These are phyloP conservation scores for Drosophila malerkotliana DNA, from an alignment of 1,140 invertebrate species.

Conservation along the genomic window DNA sequence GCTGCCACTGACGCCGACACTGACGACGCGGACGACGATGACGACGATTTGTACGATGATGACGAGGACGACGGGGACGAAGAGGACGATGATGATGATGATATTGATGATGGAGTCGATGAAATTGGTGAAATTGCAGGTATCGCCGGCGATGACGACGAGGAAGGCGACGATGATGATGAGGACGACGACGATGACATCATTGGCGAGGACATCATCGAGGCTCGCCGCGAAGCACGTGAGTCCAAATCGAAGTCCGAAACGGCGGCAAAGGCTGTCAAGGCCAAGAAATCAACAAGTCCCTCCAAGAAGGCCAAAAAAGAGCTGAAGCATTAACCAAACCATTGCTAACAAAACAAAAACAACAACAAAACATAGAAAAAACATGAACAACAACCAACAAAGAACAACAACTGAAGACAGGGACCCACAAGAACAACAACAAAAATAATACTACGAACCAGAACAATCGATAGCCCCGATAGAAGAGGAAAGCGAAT, in stretches of 20 bases:
- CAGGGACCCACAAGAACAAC: conserved; percentile 48
- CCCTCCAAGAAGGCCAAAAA: conserved; percentile 85
- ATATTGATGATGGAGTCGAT: conserved; percentile 86
- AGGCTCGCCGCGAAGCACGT: conserved; percentile 89
- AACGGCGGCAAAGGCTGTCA: conserved; percentile 81
- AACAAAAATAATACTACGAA: conserved; percentile 22
- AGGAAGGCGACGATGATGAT: conserved; percentile 90
- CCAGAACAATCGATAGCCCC: conserved; percentile 22
- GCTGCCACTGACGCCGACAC: conserved; percentile 54
- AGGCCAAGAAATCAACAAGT: conserved; percentile 85
- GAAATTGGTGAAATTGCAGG: conserved; percentile 87
- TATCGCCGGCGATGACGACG: conserved; percentile 87
- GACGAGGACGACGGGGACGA: conserved; percentile 88
- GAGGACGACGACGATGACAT: conserved; percentile 88
- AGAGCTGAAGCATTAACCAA: conserved; percentile 80
- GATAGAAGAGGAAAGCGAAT: conserved; percentile 39
- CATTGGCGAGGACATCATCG: conserved; percentile 87
- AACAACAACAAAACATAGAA: conserved; percentile 28
- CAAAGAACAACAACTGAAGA: conserved; percentile 40
- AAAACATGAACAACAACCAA: conserved; percentile 21
- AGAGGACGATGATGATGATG: conserved; percentile 85
- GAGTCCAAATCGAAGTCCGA: conserved; percentile 93
- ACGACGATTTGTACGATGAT: conserved; percentile 85
- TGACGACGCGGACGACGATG: conserved; percentile 86
- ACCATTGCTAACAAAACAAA: conserved; percentile 32